phyloP scores from a whole-genome alignment of 1,140 invertebrate genomes.

The Anastrepha ludens region DNA sequence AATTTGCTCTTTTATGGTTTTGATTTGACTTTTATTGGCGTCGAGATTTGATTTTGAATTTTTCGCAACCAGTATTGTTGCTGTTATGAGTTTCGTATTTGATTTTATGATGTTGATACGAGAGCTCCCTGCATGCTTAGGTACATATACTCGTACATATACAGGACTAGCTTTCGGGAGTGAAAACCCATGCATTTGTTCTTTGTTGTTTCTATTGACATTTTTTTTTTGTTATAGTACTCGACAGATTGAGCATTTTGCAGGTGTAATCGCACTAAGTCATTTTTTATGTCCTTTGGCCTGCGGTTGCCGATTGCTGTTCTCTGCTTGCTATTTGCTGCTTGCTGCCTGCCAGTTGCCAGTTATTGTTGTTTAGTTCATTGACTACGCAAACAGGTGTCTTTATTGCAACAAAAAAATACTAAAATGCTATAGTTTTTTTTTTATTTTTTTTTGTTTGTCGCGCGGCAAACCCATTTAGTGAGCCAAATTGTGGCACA shows the following conservation, averaged over 20 bases:
- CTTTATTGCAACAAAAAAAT: not conserved
- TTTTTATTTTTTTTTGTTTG: not conserved
- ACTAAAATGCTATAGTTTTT: conserved; percentile 35
- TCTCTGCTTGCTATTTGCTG: conserved; percentile 37
- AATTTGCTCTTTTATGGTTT: conserved; percentile 51
- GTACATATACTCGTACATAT: not conserved
- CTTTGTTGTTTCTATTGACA: not conserved
- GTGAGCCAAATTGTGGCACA: conserved; percentile 61
- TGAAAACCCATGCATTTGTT: not conserved
- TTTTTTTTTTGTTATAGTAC: not conserved
- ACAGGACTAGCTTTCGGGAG: not conserved
- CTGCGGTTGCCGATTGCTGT: conserved; percentile 3
- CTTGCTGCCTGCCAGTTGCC: conserved; percentile 55
- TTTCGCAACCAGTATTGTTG: conserved; percentile 21
- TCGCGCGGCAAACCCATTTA: not conserved
- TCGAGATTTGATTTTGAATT: conserved; percentile 71
- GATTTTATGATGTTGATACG: conserved; percentile 37
- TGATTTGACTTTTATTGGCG: conserved; percentile 74
- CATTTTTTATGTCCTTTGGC: conserved; percentile 64
- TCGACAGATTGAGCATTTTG: not conserved
- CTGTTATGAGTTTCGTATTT: conserved; percentile 56
- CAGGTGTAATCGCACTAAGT: conserved; percentile 61
- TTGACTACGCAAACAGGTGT: conserved; percentile 53
- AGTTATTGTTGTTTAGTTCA: conserved; percentile 59
- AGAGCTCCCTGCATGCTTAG: not conserved